Percentiles rank a stretch among this genome's conserved stretches.
Conservation (phyloP, 2,888 invertebrate genomes). For the Aphidius colemani region DNA sequence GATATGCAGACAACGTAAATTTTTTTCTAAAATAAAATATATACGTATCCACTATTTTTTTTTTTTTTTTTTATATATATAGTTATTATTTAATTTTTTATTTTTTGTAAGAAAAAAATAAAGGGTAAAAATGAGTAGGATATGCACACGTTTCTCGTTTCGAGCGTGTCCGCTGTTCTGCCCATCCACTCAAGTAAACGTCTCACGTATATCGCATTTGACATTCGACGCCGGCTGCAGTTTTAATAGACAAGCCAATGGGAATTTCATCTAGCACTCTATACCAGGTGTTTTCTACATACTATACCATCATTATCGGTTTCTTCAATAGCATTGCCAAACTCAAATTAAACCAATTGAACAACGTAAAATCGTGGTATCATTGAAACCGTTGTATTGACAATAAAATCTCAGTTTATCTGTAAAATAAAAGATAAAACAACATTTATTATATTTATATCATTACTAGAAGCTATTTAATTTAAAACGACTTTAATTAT, state of each 20-base stretch:
- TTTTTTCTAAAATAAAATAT: neutral
- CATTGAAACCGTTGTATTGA: too few relatives aligned
- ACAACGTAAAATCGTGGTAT: too few relatives aligned
- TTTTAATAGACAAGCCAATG: constrained; percentile 36
- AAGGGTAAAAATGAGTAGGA: constrained; percentile 5
- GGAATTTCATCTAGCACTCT: constrained; percentile 20
- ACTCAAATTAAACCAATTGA: constrained; percentile 17
- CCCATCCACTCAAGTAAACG: constrained; percentile 32
- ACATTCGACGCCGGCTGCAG: constrained; percentile 36
- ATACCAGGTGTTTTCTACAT: constrained; percentile 7
- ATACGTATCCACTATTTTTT: neutral
- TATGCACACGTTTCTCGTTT: constrained; percentile 19
- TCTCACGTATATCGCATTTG: constrained; percentile 37
- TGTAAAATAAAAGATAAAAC: constrained; percentile 5
- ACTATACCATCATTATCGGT: constrained; percentile 12
- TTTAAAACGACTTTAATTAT: too few relatives aligned
- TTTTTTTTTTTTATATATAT: neutral
- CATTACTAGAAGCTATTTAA: too few relatives aligned
- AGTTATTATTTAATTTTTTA: neutral
- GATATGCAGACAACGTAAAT: too few relatives aligned
- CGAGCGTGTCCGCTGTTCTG: constrained; percentile 11
- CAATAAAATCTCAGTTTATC: neutral
- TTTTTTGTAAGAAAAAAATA: neutral
- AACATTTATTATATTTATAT: neutral
- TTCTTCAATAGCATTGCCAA: constrained; percentile 6